These are phyloP conservation scores for Brachyptera putata DNA, from an alignment of 2,888 invertebrate species.

Conservation along the genomic window DNA sequence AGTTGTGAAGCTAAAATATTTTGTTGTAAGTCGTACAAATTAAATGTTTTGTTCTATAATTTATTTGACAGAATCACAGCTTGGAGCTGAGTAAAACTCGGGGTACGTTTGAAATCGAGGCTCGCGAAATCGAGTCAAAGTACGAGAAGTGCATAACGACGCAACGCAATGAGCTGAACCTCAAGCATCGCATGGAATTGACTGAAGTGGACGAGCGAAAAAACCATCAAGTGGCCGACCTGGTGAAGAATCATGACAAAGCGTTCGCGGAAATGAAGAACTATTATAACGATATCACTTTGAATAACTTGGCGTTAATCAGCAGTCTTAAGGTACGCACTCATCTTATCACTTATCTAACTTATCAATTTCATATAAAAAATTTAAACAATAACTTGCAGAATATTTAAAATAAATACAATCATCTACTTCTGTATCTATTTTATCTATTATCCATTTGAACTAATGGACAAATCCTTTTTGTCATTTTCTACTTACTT, in stretches of 20 bases:
- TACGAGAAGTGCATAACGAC: constrained; percentile 70
- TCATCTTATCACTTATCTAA: no score
- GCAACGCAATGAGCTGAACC: constrained; percentile 65
- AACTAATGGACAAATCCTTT: no score
- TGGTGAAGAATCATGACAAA: constrained; percentile 76
- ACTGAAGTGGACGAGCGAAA: constrained; percentile 88
- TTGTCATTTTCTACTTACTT: no score
- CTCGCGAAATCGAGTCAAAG: constrained; percentile 63
- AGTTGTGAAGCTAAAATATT: no score
- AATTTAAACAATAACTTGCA: no score
- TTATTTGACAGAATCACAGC: constrained; percentile 40
- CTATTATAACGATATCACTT: constrained; percentile 91
- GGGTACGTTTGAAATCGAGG: constrained; percentile 61
- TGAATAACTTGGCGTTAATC: constrained; percentile 88
- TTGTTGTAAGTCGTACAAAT: no score
- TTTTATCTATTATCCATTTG: no score
- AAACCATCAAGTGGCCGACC: constrained; percentile 75
- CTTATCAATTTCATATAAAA: no score
- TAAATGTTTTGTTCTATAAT: no score
- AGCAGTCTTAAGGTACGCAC: constrained; percentile 72
- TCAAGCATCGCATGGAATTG: constrained; percentile 76
- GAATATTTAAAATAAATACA: no score
- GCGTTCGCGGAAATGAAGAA: constrained; percentile 87
- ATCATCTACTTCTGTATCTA: no score
- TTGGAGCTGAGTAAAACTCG: constrained; percentile 55